Base-by-base conservation (phyloP, 2,113 vertebrate genomes). In the Anoura caudifer region DNA sequence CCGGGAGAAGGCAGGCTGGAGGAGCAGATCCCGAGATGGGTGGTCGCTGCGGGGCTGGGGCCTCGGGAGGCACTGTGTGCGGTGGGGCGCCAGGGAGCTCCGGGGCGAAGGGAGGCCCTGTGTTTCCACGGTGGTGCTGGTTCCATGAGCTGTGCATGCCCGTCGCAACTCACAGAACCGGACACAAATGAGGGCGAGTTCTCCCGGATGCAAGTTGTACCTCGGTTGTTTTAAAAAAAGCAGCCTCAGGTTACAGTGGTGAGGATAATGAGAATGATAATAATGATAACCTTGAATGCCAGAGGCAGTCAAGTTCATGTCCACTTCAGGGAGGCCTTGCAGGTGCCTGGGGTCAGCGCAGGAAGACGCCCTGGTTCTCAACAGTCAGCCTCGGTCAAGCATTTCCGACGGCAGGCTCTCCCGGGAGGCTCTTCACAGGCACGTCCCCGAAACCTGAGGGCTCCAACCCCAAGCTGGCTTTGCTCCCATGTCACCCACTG, bases 291-390 rank as follows among this genome's bases (percentile, higher is more conserved):
- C 45, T 77, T 43, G 8, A 72, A 52, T 15, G 45, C 8, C 50
- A 31, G 61, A n/a, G 41, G 33, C 22, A 2, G 47, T 22, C 63
- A 2, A 0, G 45, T 33, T 26, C 28, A 56, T 41, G 61, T 14
- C 52, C 38, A 5, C 2, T 0, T 22, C n/a, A 19, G 1, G 1
- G 47, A 26, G 63, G 70, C 4, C 65, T 33, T 16, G 0, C 0
- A 13, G 33, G 31, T 33, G 33, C 45, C 0, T 0, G 2, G 0
- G 5, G 16, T 28, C 75, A 77, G 82, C 79, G 24, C n/a, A 54
- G 63, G 50, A 56, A 43, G 54, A 79, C 0, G 19, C 45, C 47
- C 14, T 12, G 5, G 5, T 16, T 17, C 2, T 0, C 2, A 43
- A 17, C 36, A 50, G 47, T 13, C 22, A 22, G 69, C 19, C 36